Conservation (phyloP, 2,113 vertebrate species). For the Myotis lucifugus region DNA sequence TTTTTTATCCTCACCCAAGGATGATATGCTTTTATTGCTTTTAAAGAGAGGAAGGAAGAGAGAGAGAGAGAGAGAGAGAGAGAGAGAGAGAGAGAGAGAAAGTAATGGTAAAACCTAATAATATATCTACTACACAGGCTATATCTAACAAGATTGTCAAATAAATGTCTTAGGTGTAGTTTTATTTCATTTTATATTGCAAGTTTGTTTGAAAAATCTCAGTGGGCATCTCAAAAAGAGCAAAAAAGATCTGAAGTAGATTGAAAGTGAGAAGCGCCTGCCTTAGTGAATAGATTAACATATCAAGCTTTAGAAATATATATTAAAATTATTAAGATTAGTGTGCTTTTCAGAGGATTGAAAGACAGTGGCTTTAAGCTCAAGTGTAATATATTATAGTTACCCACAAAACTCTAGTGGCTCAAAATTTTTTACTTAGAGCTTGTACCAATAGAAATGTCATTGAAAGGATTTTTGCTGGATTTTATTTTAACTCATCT, state of each 20-base stretch:
- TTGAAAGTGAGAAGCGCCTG: not conserved
- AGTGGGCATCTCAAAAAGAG: not conserved
- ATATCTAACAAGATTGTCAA: not conserved
- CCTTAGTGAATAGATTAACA: constrained; percentile 9
- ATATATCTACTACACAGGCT: not conserved
- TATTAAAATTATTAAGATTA: constrained; percentile 27
- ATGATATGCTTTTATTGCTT: not conserved
- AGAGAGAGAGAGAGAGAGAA: too few species aligned
- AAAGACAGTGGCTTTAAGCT: constrained; percentile 39
- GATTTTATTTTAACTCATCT: constrained; percentile 62
- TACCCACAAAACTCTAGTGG: constrained; percentile 28
- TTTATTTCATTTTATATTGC: not conserved
- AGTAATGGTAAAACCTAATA: not conserved
- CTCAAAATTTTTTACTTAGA: constrained; percentile 47
- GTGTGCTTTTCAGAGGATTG: constrained; percentile 47
- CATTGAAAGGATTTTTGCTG: constrained; percentile 48
- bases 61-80: too few species aligned
- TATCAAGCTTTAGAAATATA: not conserved
- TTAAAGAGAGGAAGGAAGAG: not conserved
- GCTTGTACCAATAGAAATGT: constrained; percentile 53
- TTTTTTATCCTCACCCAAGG: too few species aligned
- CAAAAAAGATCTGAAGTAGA: not conserved
- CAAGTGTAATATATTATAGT: constrained; percentile 16
- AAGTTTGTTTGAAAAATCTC: constrained; percentile 35
- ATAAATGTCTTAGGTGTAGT: not conserved